Conservation (phyloP, 2,888 invertebrate species). For the Clepsis dumicolana region DNA sequence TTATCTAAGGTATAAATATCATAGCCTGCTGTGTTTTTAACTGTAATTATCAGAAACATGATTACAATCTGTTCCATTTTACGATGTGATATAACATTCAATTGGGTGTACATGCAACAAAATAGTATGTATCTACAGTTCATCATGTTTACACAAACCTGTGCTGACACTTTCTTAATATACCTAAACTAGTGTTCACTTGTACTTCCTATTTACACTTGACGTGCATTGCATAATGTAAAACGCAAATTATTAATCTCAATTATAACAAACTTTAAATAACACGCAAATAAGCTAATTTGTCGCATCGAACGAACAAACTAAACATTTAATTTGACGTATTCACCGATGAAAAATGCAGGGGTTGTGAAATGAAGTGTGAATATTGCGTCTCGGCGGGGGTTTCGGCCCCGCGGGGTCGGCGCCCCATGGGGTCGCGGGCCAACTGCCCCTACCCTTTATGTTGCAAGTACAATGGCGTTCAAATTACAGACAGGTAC, state of each 20-base stretch:
- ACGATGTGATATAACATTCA: too few species aligned
- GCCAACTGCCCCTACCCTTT: constrained; percentile 76
- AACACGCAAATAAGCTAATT: constrained; percentile 57
- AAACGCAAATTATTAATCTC: not conserved
- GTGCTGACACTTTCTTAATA: too few species aligned
- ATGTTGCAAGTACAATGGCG: constrained; percentile 65
- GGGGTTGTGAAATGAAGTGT: constrained; percentile 84
- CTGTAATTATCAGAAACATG: too few species aligned
- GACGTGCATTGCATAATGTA: not conserved
- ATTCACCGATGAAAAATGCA: constrained; percentile 72
- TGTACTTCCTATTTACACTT: too few species aligned
- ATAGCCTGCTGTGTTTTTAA: too few species aligned
- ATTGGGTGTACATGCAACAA: too few species aligned
- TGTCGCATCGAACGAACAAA: constrained; percentile 48
- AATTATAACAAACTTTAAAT: constrained; percentile 20
- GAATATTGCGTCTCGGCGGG: constrained; percentile 83
- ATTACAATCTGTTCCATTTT: too few species aligned
- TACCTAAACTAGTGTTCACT: too few species aligned
- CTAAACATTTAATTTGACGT: constrained; percentile 64
- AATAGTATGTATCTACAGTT: too few species aligned
- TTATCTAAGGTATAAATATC: too few species aligned
- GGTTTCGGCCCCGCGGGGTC: constrained; percentile 50
- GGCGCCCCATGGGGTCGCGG: constrained; percentile 56
- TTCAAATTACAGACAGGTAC: constrained; percentile 76
- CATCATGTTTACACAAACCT: too few species aligned